Conservation (phyloP, 2,888 invertebrate genomes). For the Coleophora flavipennella region DNA sequence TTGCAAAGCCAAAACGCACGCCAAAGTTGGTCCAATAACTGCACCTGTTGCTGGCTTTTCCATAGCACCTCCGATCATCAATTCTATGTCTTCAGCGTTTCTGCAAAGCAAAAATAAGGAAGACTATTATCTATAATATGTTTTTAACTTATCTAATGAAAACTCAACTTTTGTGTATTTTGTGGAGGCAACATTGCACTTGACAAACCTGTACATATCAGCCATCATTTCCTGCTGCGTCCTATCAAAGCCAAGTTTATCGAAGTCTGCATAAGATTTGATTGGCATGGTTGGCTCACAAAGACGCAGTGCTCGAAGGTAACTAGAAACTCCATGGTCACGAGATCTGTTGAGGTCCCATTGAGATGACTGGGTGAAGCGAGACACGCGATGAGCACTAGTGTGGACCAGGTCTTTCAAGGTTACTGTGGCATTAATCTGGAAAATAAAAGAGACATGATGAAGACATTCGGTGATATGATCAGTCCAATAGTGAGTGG, state of each 20-base stretch:
- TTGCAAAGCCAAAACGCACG: constrained; percentile 88
- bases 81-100: constrained; percentile 84
- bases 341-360: constrained; percentile 72
- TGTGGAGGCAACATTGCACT: too few species aligned
- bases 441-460: constrained; percentile 5
- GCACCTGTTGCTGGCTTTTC: constrained; percentile 86
- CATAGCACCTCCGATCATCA: constrained; percentile 86
- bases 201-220: constrained; percentile 75
- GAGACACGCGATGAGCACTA: constrained; percentile 75
- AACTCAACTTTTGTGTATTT: too few species aligned
- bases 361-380: constrained; percentile 62
- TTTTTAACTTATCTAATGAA: too few species aligned
- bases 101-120: constrained; percentile 36
- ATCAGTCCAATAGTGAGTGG: neutral
- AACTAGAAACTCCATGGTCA: constrained; percentile 87
- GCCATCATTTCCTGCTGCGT: constrained; percentile 76
- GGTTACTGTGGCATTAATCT: constrained; percentile 74
- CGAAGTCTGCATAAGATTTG: constrained; percentile 73
- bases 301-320: constrained; percentile 77
- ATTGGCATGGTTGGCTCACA: constrained; percentile 72
- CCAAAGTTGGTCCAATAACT: constrained; percentile 89
- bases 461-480: neutral
- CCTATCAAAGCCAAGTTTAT: constrained; percentile 67
- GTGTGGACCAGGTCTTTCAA: constrained; percentile 76
- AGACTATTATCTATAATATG: neutral